Percentiles rank a stretch among this genome's conserved stretches.
phyloP scores from a whole-genome alignment of 2,113 vertebrate species.

The Corynorhinus townsendii region DNA sequence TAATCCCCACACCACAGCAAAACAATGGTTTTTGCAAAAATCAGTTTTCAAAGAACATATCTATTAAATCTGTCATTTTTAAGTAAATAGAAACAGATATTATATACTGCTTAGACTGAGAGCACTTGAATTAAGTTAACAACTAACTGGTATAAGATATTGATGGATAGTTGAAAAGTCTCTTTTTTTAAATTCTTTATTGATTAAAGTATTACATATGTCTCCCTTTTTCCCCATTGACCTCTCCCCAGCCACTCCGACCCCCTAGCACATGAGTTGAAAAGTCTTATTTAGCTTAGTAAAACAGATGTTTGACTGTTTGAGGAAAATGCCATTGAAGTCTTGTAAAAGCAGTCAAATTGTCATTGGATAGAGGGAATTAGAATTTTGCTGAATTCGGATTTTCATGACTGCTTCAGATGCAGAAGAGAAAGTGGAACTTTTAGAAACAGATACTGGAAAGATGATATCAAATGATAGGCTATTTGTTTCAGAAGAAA shows the following conservation, averaged over 20 bases:
- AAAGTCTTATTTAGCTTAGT: not conserved
- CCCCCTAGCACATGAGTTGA: not conserved
- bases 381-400: not conserved
- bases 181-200: not conserved
- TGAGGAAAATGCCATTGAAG: not conserved
- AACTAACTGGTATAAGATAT: not conserved
- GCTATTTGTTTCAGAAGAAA: not conserved
- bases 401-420: not conserved
- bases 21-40: slow-evolving; percentile 18
- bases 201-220: too few relatives aligned
- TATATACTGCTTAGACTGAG: not conserved
- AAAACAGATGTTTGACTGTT: not conserved
- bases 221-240: too few relatives aligned
- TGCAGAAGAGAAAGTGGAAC: not conserved
- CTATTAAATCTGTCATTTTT: slow-evolving; percentile 5
- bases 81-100: not conserved
- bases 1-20: not conserved
- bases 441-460: too few relatives aligned
- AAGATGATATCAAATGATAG: not conserved
- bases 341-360: not conserved
- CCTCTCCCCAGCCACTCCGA: too few relatives aligned
- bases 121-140: not conserved
- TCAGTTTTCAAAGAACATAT: not conserved
- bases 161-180: not conserved
- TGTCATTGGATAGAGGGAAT: not conserved